Conservation (phyloP, 2,888 invertebrate genomes). For the Rhamnusium bicolor region DNA sequence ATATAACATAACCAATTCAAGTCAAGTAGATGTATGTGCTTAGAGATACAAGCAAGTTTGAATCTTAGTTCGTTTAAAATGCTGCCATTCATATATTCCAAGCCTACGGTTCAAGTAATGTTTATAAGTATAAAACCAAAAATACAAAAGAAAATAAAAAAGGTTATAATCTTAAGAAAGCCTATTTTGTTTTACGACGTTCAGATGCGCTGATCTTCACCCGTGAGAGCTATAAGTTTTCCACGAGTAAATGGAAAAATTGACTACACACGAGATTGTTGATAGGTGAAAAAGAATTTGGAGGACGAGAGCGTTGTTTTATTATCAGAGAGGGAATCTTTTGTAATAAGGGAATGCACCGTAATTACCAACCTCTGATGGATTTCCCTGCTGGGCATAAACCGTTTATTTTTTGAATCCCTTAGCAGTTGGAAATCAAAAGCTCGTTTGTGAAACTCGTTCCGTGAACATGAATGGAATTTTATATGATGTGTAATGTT, state of each 20-base stretch:
- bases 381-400: constrained; percentile 58
- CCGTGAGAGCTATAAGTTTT: constrained; percentile 54
- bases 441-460: constrained; percentile 64
- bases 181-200: constrained; percentile 55
- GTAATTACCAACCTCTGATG: constrained; percentile 61
- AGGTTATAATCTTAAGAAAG: constrained; percentile 46
- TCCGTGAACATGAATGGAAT: constrained; percentile 61
- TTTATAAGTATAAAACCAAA: constrained; percentile 31
- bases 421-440: constrained; percentile 66
- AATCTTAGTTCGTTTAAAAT: neutral
- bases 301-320: constrained; percentile 49
- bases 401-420: constrained; percentile 61
- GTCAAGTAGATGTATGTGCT: too few species aligned
- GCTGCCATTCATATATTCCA: neutral
- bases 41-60: too few species aligned
- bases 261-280: constrained; percentile 51
- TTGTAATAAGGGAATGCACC: constrained; percentile 54
- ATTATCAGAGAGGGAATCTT: constrained; percentile 58
- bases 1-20: too few species aligned
- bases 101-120: neutral
- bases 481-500: constrained; percentile 58
- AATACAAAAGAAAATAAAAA: constrained; percentile 36
- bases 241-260: constrained; percentile 55
- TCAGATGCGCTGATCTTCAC: constrained; percentile 42
- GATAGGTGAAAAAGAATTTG: constrained; percentile 39